A percentile compares a stretch with the other conserved stretches of the same genome.
These are phyloP conservation scores for Hepsetus odoe DNA, from an alignment of 2,113 vertebrate species.

Conservation along the genomic window DNA sequence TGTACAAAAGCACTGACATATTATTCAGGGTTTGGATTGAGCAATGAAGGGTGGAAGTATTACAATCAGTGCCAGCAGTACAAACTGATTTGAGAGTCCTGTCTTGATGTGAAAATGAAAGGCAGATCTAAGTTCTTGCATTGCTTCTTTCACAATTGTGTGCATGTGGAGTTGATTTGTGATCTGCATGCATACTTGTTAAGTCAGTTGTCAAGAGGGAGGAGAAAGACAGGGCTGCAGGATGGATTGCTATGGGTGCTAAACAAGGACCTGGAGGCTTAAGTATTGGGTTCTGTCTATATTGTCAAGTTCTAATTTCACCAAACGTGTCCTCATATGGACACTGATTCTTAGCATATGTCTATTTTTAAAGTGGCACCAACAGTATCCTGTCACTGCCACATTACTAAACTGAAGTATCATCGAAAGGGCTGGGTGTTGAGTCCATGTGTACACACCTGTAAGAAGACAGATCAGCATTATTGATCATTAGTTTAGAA, in stretches of 20 bases:
- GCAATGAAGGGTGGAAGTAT: neutral
- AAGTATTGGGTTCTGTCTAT: slow-evolving; percentile 70
- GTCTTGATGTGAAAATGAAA: neutral
- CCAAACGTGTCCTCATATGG: slow-evolving; percentile 68
- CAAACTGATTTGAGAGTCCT: neutral
- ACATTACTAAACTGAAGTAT: neutral
- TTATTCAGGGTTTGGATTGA: neutral
- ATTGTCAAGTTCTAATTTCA: slow-evolving; percentile 69
- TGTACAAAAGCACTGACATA: neutral
- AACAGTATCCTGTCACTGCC: slow-evolving; percentile 29
- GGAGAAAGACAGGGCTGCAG: slow-evolving; percentile 41
- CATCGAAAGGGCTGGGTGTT: neutral
- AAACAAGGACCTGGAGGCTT: slow-evolving; percentile 63
- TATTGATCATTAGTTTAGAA: neutral
- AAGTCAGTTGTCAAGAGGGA: slow-evolving; percentile 38
- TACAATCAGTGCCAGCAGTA: neutral
- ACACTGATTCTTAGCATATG: slow-evolving; percentile 49
- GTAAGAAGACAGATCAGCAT: neutral
- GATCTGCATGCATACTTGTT: neutral
- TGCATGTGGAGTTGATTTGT: slow-evolving; percentile 14
- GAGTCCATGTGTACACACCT: neutral
- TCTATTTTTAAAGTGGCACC: slow-evolving; percentile 64
- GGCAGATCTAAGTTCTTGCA: neutral
- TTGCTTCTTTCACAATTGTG: neutral
- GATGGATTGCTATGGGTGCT: slow-evolving; percentile 51